phyloP scores from a whole-genome alignment of 2,888 invertebrate genomes.

The Acleris laterana region DNA sequence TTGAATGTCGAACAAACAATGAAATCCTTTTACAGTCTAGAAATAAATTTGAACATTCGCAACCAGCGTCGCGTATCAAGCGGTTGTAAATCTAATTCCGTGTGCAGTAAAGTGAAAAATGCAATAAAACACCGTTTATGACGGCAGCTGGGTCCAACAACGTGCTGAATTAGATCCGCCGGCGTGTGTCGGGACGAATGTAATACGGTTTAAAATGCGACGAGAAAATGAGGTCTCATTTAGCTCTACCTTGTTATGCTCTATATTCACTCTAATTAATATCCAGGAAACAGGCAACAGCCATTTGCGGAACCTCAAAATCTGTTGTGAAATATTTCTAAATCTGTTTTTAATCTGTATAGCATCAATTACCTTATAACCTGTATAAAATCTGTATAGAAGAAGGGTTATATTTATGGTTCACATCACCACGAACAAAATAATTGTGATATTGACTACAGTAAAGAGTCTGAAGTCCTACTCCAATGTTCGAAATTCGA shows the following conservation, averaged over 20 bases:
- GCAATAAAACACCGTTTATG: conserved; percentile 59
- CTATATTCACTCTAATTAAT: no score
- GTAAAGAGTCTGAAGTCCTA: no score
- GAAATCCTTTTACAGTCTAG: conserved; percentile 18
- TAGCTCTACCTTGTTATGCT: not conserved
- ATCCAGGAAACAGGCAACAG: no score
- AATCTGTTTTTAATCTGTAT: no score
- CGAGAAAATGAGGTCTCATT: not conserved
- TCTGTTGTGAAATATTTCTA: no score
- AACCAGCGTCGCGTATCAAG: conserved; percentile 19
- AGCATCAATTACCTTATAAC: no score
- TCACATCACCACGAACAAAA: no score
- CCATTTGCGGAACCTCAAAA: no score
- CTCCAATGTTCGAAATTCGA: no score
- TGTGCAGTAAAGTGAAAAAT: conserved; percentile 63
- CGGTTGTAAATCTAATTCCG: conserved; percentile 63
- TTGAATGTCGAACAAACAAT: conserved; percentile 12
- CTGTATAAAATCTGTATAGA: no score
- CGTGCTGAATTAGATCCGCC: conserved; percentile 27
- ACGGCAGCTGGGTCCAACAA: conserved; percentile 44
- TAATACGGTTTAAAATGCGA: conserved; percentile 1
- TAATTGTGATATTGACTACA: no score
- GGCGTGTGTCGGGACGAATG: conserved; percentile 5
- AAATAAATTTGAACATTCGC: conserved; percentile 18
- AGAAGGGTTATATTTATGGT: no score